Percentiles rank a stretch among this genome's conserved stretches.
phyloP scores from a whole-genome alignment of 2,113 vertebrate species.

The Aegypius monachus region DNA sequence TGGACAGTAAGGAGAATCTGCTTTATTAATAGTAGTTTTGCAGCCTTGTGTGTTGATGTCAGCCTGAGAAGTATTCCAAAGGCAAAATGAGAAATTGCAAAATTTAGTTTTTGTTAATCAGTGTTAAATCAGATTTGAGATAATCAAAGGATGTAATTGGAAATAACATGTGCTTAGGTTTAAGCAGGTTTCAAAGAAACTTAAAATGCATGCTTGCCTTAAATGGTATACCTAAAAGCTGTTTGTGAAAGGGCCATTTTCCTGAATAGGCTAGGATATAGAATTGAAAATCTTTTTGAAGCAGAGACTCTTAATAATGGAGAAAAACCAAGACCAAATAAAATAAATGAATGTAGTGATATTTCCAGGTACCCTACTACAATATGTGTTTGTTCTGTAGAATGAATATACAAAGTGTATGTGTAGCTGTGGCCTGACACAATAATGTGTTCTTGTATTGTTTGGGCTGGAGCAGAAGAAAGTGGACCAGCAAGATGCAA shows the following conservation, averaged over 20 bases:
- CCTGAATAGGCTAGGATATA: neutral
- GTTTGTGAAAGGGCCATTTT: neutral
- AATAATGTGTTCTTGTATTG: neutral
- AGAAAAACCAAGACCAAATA: neutral
- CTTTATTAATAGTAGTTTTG: neutral
- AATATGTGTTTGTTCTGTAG: neutral
- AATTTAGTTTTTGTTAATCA: neutral
- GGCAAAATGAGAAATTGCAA: neutral
- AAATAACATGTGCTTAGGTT: neutral
- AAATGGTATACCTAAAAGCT: neutral
- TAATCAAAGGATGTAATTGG: neutral
- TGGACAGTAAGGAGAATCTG: neutral
- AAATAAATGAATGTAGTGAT: neutral
- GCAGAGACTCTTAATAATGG: neutral
- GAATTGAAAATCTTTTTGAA: neutral
- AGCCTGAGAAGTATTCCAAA: neutral
- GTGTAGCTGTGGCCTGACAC: neutral
- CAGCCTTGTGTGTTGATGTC: neutral
- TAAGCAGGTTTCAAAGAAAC: neutral
- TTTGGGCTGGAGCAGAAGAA: neutral
- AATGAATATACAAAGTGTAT: too few species aligned
- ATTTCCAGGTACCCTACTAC: neutral
- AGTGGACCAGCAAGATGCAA: neutral
- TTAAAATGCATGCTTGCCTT: neutral
- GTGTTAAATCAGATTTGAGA: neutral